Evolutionary conservation across 1,140 invertebrate genomes (phyloP).

Genomic region (Delia radicum): DNA sequence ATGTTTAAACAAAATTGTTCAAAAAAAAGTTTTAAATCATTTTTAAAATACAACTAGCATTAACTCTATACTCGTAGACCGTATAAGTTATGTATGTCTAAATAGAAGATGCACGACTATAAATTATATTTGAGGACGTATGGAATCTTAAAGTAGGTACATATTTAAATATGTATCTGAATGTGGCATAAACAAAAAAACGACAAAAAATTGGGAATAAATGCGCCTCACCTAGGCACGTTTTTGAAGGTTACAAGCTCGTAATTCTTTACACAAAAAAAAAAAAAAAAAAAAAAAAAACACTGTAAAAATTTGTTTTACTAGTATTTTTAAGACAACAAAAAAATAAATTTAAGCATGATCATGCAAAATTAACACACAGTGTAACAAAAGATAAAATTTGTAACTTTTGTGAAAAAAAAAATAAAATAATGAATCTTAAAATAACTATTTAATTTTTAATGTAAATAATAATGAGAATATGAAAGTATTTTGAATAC

Average conservation of each 20-base stretch:
- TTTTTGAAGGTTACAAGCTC: slow-evolving; percentile 30
- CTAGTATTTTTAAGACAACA: not conserved
- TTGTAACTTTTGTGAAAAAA: too few relatives aligned
- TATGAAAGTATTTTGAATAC: too few relatives aligned
- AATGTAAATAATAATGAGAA: too few relatives aligned
- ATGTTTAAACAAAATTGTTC: not conserved
- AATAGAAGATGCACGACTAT: not conserved
- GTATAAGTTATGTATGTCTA: not conserved
- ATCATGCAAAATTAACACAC: not conserved
- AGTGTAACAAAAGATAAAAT: not conserved
- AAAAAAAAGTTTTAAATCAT: not conserved
- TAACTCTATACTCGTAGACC: not conserved
- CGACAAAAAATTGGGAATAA: slow-evolving; percentile 22
- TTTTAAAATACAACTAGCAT: not conserved
- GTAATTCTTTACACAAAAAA: slow-evolving; percentile 3
- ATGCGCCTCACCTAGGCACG: slow-evolving; percentile 30
- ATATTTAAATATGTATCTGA: not conserved
- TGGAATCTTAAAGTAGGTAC: too few relatives aligned
- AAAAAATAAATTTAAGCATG: not conserved
- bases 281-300: not conserved
- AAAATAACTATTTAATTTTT: too few relatives aligned
- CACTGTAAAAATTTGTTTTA: not conserved
- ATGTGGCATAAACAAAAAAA: not conserved
- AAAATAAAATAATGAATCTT: too few relatives aligned
- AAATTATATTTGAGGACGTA: not conserved